Evolutionary conservation across 2,797 vertebrate genomes (phyloP), one percentile per base, ranked within the genome.

Genomic region (Ptychadena robeensis): DNA sequence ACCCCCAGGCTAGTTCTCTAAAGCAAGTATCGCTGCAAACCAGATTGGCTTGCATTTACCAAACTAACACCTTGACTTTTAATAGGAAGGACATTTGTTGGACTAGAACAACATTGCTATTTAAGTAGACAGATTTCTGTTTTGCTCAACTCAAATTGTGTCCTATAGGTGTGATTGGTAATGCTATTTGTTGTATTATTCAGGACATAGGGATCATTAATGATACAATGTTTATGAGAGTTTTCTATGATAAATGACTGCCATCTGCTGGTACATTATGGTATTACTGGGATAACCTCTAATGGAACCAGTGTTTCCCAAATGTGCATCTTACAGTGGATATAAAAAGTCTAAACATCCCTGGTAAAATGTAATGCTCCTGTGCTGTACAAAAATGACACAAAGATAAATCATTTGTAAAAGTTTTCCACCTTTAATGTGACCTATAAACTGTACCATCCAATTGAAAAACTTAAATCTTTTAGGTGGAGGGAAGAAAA

Each of bases 1-100:
- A 44, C 79, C 76, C 64, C 32, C 35, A 37, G 61, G 68, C 79
- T 53, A 80, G 30, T 72, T 30, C 44, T 75, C 72, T 59, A 37
- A 34, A 74, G 32, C 34, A 32, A 74, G 31, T 34, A 22, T 65
- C 34, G 34, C 71, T 66, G 61, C 18, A 65, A 81, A 66, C 70
- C 44, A 28, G 57, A 73, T 64, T 22, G 32, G 57, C 44, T 61
- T 64, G 48, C n/a, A 73, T 53, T 25, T 30, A 31, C 65, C 63
- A 73, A 25, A 30, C 40, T 14, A 38, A 2, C 30, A 37, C 48
- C 38, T 22, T 81, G 40, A 73, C 44, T 4, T 61, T 61, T 53
- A 53, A 22, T 53, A 53, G 2, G 18, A 53, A n/a, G 22, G 18
- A 6, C 18, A 53, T 53, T 11, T 61, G 27, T 25, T 28, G 25